Evolutionary conservation across 2,113 vertebrate genomes (phyloP), one percentile per base, ranked within the genome.

Genomic region (Lepidothrix coronata): DNA sequence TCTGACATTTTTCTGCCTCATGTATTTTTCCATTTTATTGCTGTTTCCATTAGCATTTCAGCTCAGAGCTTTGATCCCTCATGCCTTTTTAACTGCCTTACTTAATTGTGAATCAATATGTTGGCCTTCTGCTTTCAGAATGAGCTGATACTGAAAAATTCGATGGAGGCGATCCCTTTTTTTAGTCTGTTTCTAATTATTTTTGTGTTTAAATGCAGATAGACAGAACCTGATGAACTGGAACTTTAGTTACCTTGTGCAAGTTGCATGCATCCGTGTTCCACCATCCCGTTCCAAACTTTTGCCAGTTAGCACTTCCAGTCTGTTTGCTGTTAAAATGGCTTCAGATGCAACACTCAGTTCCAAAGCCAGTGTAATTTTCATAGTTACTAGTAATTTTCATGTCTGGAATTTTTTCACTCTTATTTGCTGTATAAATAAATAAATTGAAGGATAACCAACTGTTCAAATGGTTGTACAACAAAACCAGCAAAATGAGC

Each of bases 21-120:
- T 77, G 5, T 52, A 14, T 86, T 94, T 97, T 93, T 95, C 92
- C 85, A 48, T 78, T 86, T 85, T 91, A 71, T 59, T 88, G 83
- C 30, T 63, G 30, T 93, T 96, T 90, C 59, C 85, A 33, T 88
- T 81, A 84, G 30, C 20, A 49, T 11, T 67, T 62, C 28, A 44
- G 10, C n/a, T 86, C 18, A 8, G 72, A 68, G 46, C 54, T 80
- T 76, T 85, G 46, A 80, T 90, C 54, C 59, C 46, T 74, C 27
- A 6, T 80, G 51, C 24, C 65, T 84, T n/a, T 83, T 79, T 46
- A 82, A 76, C 18, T 76, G 12, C 44, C n/a, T 88, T 77, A 65
- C 28, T 93, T 88, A 79, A 57, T 55, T 70, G 8, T 86, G 55
- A 95, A 55, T 75, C 44, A 44, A 6, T 76, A n/a, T 5, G 4